Evolutionary conservation across 2,797 vertebrate genomes (phyloP), one percentile per base, ranked within the genome.

Genomic region (Hoplostethus atlanticus): DNA sequence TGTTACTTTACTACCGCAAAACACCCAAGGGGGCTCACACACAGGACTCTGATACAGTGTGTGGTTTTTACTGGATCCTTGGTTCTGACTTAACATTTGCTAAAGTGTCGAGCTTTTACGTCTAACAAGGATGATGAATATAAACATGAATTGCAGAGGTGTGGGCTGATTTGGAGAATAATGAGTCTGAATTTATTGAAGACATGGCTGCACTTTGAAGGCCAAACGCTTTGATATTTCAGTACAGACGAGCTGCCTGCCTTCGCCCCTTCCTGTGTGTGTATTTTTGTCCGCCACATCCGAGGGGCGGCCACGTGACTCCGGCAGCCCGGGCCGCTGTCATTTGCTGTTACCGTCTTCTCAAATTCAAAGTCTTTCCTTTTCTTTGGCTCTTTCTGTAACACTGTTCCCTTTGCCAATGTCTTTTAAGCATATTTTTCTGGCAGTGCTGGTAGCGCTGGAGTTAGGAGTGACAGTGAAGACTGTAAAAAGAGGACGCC

Each of bases 61-160:
- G 63, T 21, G 21, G 61, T 74, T 83, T 63, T 48, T 64, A 58
- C 62, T 57, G 57, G 59, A 72, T 52, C 74, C 57, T 51, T 54
- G 21, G 65, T 78, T 71, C 82, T 21, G 21, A 52, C 76, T 81
- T 81, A 56, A 72, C 87, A 64, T 88, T 79, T 84, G 75, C 85
- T 66, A 62, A 76, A 84, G 75, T 50, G 25, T 86, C 71, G 50
- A 54, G 75, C 55, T 87, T 83, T 84, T 80, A 77, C 79, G 77
- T 87, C 72, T 80, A 88, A 86, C 87, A 76, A 77, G 86, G 54
- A 50, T 74, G 73, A 89, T 90, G 88, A 88, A 90, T 90, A 89
- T 86, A 91, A 88, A 89, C 85, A 89, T 90, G 90, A 85, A 89
- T 81, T 85, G 85, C 89, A 73, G 90, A 91, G 86, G 83, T 89